Conservation (phyloP, 2,888 invertebrate species). For the Cantharis nigra region DNA sequence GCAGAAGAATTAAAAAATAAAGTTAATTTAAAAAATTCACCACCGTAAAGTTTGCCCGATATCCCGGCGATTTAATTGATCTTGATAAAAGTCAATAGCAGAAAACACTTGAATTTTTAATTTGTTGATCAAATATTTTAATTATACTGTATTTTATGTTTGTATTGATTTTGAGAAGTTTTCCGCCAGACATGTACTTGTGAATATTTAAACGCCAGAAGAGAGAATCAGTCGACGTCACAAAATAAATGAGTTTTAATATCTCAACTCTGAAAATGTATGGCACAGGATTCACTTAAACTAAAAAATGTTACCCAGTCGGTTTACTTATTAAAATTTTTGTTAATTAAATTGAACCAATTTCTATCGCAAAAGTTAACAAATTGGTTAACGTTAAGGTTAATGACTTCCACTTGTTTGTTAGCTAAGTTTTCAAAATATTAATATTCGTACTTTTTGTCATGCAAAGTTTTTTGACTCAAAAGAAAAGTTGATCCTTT, state of each 20-base stretch:
- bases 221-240: conserved; percentile 9
- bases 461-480: neutral
- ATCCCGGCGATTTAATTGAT: neutral
- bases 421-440: neutral
- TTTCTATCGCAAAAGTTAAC: neutral
- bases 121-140: neutral
- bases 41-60: neutral
- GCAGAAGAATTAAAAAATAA: neutral
- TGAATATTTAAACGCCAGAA: conserved; percentile 12
- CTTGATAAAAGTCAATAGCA: neutral
- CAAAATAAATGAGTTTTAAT: conserved; percentile 1
- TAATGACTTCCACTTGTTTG: neutral
- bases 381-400: neutral
- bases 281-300: neutral
- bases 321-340: neutral
- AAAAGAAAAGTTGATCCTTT: neutral
- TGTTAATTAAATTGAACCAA: neutral
- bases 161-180: conserved; percentile 8
- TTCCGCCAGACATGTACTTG: conserved; percentile 8
- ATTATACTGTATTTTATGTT: neutral
- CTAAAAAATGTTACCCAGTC: neutral
- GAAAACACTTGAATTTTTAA: neutral
- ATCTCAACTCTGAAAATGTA: neutral
- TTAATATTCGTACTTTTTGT: neutral
- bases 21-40: neutral